A percentile compares a stretch with the other conserved stretches of the same genome.
phyloP scores from a whole-genome alignment of 2,888 invertebrate genomes.

The Hyposoter didymator region DNA sequence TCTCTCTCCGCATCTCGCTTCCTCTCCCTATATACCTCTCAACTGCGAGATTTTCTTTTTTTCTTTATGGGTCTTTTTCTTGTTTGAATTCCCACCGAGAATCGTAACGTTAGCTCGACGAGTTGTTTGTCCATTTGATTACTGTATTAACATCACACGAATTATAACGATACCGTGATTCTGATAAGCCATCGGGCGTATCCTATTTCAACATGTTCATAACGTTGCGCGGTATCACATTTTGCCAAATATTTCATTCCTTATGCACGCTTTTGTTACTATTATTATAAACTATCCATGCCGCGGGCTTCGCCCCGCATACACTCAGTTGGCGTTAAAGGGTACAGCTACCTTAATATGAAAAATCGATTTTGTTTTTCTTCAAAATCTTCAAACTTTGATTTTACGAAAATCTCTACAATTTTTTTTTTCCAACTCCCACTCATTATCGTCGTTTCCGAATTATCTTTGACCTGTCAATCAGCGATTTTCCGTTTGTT shows the following conservation, averaged over 20 bases:
- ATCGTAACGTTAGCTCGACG: constrained; percentile 43
- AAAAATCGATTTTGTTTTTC: no score
- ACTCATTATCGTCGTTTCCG: no score
- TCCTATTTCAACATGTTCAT: constrained; percentile 5
- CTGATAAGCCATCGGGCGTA: constrained; percentile 3
- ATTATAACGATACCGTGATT: constrained; percentile 39
- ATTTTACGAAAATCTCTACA: no score
- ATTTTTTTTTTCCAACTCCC: no score
- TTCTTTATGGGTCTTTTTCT: constrained; percentile 29
- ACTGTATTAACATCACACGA: constrained; percentile 62
- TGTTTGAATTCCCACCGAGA: constrained; percentile 47
- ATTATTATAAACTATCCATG: neutral
- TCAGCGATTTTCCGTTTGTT: no score
- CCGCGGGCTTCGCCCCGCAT: no score
- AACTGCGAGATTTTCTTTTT: constrained; percentile 14
- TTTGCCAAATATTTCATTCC: neutral
- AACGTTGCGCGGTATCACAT: neutral
- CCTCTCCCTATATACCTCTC: neutral
- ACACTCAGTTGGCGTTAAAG: no score
- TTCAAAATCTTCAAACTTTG: no score
- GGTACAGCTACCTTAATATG: no score
- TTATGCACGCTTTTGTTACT: neutral
- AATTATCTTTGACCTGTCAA: no score
- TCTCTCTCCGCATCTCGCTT: constrained; percentile 6
- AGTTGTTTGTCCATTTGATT: constrained; percentile 65